These are phyloP conservation scores for Spinus pinus DNA, from an alignment of 2,797 vertebrate species.

Conservation along the genomic window DNA sequence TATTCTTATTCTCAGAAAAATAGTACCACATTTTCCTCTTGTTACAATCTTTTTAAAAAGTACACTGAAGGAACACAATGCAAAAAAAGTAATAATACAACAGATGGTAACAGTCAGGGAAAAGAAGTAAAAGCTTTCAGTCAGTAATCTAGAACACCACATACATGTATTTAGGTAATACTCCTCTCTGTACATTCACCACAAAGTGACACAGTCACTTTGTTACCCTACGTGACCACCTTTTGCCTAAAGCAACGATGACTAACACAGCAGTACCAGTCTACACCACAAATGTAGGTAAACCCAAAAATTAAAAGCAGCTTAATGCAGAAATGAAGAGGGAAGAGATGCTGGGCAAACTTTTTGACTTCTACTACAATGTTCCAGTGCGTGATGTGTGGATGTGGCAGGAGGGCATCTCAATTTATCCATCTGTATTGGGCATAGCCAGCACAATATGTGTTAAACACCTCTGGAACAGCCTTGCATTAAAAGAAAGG, in stretches of 20 bases:
- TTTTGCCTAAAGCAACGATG: not conserved
- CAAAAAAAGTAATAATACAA: not conserved
- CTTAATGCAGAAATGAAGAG: not conserved
- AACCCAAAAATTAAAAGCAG: not conserved
- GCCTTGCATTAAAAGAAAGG: not conserved
- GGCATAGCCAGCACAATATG: accelerated
- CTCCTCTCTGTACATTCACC: not conserved
- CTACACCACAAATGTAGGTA: not conserved
- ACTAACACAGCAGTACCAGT: not conserved
- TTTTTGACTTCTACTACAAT: accelerated
- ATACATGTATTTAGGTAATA: not conserved
- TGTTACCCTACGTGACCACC: accelerated
- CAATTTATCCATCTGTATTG: not conserved
- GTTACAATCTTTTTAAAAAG: not conserved
- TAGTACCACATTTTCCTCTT: not conserved
- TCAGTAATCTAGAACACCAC: not conserved
- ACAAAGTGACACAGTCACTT: not conserved
- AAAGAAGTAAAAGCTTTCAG: not conserved
- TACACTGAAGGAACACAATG: not conserved
- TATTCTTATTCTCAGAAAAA: not conserved
- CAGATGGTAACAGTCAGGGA: not conserved
- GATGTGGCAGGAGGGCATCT: accelerated
- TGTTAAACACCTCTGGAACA: not conserved
- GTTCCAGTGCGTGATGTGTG: not conserved
- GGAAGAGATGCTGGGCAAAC: not conserved